Evolutionary conservation across 2,888 invertebrate species (phyloP), one percentile per base, ranked within the genome.

Genomic region (Kuschelorhynchus macadamiae): DNA sequence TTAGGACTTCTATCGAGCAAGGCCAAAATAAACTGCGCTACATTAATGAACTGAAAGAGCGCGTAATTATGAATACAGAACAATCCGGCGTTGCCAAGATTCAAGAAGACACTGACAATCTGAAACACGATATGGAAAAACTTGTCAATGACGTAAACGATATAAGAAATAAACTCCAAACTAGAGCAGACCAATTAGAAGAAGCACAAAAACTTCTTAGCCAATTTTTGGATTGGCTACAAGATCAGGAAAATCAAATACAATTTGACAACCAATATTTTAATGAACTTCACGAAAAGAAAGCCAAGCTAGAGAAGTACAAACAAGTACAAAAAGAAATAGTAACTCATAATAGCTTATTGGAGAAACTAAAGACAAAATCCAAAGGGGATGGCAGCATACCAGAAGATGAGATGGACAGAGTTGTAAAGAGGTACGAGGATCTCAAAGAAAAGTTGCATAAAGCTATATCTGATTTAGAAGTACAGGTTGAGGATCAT

Each of bases 31-130:
- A 92, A 77, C 82, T 95, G 17, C 86, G 92, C 7, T 96, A 96
- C 80, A 90, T 95, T 52, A 84, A 95, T 30, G 97, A 97, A 78
- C 85, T 96, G 1, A 96, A 96, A 79, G 97, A 97, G 81, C 93
- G 94, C 79, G 95, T 97, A 0, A 92, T 96, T 7, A 91, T 96
- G 87, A 96, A 95, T 79, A 97, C 97, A 0, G 96, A 95, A 83
- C 91, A 92, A 73, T 88, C 89, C 55, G 97, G 97, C 0, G 94
- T 94, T 0, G 90, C 90, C 0, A 94, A 94, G 81, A 96, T 97
- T 65, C 92, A 95, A 79, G 96, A 97, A 80, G 95, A 96, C 77
- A 96, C 96, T 0, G 96, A 96, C 79, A 91, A 89, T 72, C 84
- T 96, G 18, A 95, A 95, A 79, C 89, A 91, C 76, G 96, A 97